Conservation (phyloP, 2,797 vertebrate genomes). For the Sphenodon punctatus region DNA sequence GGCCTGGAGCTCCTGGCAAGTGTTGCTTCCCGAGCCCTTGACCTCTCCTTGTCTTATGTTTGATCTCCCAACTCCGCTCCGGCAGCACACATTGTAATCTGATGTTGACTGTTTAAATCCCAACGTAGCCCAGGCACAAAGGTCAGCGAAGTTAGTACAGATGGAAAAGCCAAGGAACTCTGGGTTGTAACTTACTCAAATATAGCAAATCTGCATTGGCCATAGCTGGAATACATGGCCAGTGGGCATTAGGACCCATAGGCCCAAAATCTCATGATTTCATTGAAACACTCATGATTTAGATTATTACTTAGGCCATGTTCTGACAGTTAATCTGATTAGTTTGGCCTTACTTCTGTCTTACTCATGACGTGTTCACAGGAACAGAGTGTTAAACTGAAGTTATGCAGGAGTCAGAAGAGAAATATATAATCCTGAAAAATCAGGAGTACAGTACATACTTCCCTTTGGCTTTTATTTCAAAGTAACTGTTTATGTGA, state of each 20-base stretch:
- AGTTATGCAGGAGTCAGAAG: too few relatives aligned
- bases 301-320: too few relatives aligned
- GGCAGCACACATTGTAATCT: not conserved
- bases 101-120: not conserved
- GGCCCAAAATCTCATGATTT: not conserved
- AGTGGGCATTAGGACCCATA: too few relatives aligned
- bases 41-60: not conserved
- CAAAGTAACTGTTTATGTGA: too few relatives aligned
- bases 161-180: not conserved
- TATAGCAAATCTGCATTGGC: not conserved
- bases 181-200: not conserved
- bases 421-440: too few relatives aligned
- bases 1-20: not conserved
- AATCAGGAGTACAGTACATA: too few relatives aligned
- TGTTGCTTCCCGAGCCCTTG: not conserved
- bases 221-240: not conserved
- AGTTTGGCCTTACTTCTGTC: too few relatives aligned
- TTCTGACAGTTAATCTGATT: too few relatives aligned
- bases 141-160: not conserved
- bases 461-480: too few relatives aligned
- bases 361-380: too few relatives aligned
- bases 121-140: not conserved
- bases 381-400: too few relatives aligned
- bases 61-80: not conserved
- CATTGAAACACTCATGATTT: too few relatives aligned